A percentile compares a stretch with the other conserved stretches of the same genome.
phyloP scores from a whole-genome alignment of 1,140 invertebrate species.

The Phocides pigmalion region DNA sequence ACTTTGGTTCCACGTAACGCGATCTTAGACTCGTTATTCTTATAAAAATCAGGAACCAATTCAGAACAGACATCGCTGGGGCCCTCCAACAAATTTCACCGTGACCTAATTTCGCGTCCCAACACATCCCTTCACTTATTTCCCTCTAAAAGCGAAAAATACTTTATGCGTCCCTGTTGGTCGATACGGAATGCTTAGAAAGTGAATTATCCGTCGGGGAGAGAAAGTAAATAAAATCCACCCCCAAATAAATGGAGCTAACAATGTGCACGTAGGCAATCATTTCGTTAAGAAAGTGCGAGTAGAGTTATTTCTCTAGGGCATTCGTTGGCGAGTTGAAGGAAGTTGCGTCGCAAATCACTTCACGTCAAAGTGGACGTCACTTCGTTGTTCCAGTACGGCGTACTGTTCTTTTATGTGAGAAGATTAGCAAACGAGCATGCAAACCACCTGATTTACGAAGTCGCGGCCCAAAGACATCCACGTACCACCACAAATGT shows the following conservation, averaged over 20 bases:
- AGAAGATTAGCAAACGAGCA: too few species aligned
- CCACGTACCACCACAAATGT: too few species aligned
- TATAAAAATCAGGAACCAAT: slow-evolving; percentile 22
- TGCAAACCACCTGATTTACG: too few species aligned
- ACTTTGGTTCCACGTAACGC: slow-evolving; percentile 6
- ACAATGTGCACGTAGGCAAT: slow-evolving; percentile 74
- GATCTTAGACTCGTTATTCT: slow-evolving; percentile 9
- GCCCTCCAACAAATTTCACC: slow-evolving; percentile 23
- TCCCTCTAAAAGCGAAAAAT: slow-evolving; percentile 47
- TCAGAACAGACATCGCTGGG: slow-evolving; percentile 3
- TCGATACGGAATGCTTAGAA: slow-evolving; percentile 73
- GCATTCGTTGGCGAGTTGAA: slow-evolving; percentile 40
- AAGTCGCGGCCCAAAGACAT: too few species aligned
- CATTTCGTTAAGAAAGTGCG: slow-evolving; percentile 76
- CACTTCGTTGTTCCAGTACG: not conserved
- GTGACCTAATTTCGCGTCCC: slow-evolving; percentile 44
- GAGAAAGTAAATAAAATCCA: slow-evolving; percentile 67
- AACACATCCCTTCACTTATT: slow-evolving; percentile 36
- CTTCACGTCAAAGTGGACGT: slow-evolving; percentile 20
- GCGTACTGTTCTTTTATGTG: not conserved
- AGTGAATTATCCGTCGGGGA: slow-evolving; percentile 75
- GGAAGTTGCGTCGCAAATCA: slow-evolving; percentile 18
- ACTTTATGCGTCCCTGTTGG: slow-evolving; percentile 68
- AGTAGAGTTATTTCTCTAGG: slow-evolving; percentile 71
- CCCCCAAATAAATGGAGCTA: slow-evolving; percentile 72